phyloP scores from a whole-genome alignment of 2,888 invertebrate genomes.

The Tipula vernalis region DNA sequence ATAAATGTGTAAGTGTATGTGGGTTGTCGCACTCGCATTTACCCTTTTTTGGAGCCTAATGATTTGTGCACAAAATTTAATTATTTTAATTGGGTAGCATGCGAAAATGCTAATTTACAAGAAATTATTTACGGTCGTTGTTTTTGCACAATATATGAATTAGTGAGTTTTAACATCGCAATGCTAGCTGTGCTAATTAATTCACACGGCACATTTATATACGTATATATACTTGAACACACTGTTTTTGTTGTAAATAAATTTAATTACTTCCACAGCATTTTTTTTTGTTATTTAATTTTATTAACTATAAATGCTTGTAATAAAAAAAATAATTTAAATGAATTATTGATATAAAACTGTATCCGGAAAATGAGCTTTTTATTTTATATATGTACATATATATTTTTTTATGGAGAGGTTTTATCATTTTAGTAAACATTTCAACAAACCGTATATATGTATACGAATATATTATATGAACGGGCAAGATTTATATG shows the following conservation, averaged over 20 bases:
- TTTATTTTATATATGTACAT: neutral
- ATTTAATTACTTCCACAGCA: neutral
- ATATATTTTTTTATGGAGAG: neutral
- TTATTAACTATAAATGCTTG: neutral
- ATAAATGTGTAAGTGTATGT: neutral
- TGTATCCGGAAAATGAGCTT: neutral
- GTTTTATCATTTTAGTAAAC: neutral
- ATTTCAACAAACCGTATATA: neutral
- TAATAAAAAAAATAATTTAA: neutral
- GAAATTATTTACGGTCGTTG: neutral
- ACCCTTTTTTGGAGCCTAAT: neutral
- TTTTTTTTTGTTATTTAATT: neutral
- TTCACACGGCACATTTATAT: neutral
- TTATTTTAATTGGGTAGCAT: neutral
- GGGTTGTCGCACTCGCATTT: neutral
- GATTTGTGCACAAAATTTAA: neutral
- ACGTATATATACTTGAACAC: neutral
- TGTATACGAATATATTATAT: neutral
- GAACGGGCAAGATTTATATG: neutral
- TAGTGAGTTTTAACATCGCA: neutral
- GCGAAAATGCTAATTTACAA: neutral
- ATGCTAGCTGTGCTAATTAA: neutral
- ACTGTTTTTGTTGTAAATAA: neutral
- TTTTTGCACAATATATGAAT: neutral
- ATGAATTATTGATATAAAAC: neutral